Evolutionary conservation across 2,113 vertebrate species (phyloP).

Genomic region (Corythornis vintsioides): DNA sequence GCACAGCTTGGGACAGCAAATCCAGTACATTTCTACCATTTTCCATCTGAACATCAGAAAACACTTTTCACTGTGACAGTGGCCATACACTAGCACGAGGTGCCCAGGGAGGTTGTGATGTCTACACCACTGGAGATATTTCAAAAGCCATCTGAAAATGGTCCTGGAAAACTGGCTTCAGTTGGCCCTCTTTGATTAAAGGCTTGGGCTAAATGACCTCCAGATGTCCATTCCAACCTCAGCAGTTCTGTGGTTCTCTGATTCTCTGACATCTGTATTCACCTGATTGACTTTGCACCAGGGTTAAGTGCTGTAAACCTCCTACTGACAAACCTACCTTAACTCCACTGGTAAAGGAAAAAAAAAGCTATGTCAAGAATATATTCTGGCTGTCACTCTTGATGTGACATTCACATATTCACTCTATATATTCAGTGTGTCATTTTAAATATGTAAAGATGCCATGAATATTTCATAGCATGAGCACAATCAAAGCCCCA

Average conservation of each 20-base stretch:
- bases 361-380: background rate
- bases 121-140: background rate
- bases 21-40: background rate
- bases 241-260: background rate
- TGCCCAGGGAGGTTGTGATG: background rate
- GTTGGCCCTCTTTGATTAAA: background rate
- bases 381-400: background rate
- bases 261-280: background rate
- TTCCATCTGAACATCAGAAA: background rate
- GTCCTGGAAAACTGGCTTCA: background rate
- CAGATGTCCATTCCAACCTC: background rate
- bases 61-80: background rate
- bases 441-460: background rate
- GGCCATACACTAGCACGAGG: background rate
- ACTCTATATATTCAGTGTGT: background rate
- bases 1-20: background rate
- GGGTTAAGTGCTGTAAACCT: background rate
- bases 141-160: background rate
- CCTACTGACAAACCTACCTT: background rate
- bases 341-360: background rate
- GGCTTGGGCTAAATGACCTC: background rate
- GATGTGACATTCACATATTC: background rate
- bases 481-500: background rate
- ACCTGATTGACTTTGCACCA: background rate
- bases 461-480: background rate